Percentiles rank a stretch among this genome's conserved stretches.
phyloP scores from a whole-genome alignment of 1,140 invertebrate species.

The Pogonomyrmex californicus region DNA sequence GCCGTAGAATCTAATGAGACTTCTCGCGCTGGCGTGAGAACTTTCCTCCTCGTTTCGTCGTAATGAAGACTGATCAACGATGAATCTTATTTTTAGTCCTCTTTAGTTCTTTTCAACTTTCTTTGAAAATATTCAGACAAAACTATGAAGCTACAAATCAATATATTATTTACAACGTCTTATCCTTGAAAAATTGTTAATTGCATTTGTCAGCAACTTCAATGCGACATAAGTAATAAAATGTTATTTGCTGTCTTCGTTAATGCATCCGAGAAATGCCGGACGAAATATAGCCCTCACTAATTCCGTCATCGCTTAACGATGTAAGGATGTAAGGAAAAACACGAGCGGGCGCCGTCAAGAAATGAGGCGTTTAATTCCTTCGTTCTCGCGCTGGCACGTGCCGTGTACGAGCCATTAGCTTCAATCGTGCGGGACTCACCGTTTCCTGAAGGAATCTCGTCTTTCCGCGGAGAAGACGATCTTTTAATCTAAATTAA shows the following conservation, averaged over 20 bases:
- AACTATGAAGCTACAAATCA: constrained; percentile 2
- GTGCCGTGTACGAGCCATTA: constrained; percentile 81
- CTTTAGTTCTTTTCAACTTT: constrained; percentile 47
- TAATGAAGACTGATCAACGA: constrained; percentile 57
- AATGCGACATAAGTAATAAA: not conserved
- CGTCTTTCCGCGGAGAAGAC: constrained; percentile 73
- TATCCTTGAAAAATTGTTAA: constrained; percentile 1
- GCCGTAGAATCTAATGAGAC: constrained; percentile 74
- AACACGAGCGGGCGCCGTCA: constrained; percentile 41
- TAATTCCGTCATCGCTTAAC: constrained; percentile 47
- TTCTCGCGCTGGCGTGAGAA: constrained; percentile 42
- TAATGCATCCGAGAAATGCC: constrained; percentile 27
- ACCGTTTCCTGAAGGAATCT: constrained; percentile 73
- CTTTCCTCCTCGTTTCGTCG: constrained; percentile 38
- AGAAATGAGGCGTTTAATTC: constrained; percentile 67
- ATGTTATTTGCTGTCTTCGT: constrained; percentile 29
- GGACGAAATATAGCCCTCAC: constrained; percentile 24
- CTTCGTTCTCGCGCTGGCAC: constrained; percentile 51
- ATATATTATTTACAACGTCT: not conserved
- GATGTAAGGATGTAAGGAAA: constrained; percentile 47
- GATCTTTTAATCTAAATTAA: constrained; percentile 85
- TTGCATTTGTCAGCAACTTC: not conserved
- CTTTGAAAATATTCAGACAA: not conserved
- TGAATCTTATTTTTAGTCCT: constrained; percentile 51
- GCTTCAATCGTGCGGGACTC: constrained; percentile 67